Base-by-base conservation (phyloP, 35 echinoderm and acorn worm genomes). In the Apostichopus parvimensis region DNA sequence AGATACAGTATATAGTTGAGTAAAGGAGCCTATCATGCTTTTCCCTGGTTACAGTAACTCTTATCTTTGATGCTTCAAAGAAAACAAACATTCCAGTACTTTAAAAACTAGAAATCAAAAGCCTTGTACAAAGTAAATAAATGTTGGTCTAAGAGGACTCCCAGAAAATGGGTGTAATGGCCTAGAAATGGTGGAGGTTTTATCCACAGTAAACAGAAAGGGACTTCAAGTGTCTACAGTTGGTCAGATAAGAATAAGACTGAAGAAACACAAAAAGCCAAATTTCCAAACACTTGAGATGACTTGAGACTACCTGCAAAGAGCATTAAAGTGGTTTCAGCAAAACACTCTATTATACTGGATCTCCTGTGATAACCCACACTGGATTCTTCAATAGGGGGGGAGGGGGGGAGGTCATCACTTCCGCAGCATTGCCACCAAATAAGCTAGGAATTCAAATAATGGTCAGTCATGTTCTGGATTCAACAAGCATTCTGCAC, bases 241-340 rank as follows among this genome's bases (percentile, higher is more conserved):
- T 4, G 2, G 34, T 45, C 34, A 45, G 34, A 45, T 45, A 45
- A 45, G 34, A 45, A 45, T 45, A 45, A 45, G 34, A 45, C 34
- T 34, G 8, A 0, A 23, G 22, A 23, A 78, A 26, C 52, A 34
- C 52, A 23, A 25, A 9, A 8, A 34, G 5, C 77, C 20, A 78
- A 10, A 78, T 26, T 25, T n/a, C 52, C 22, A 78, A 78, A 78
- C 77, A 78, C 77, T 78, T 78, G 22, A 78, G 77, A 78, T 23
- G 15, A 8, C 23, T 11, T 78, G 20, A 78, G 20, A 78, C 23
- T 78, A 78, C 77, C 77, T 14, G 77, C 77, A 78, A 78, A 78
- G 77, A 78, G 77, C 52, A 78, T 78, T 21, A 78, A 78, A 34
- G 34, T 45, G 34, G 34, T 45, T 45, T 45, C 34, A 45, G 34